Evolutionary conservation across 2,113 vertebrate species (phyloP).

Genomic region (Rhinichthys klamathensis): DNA sequence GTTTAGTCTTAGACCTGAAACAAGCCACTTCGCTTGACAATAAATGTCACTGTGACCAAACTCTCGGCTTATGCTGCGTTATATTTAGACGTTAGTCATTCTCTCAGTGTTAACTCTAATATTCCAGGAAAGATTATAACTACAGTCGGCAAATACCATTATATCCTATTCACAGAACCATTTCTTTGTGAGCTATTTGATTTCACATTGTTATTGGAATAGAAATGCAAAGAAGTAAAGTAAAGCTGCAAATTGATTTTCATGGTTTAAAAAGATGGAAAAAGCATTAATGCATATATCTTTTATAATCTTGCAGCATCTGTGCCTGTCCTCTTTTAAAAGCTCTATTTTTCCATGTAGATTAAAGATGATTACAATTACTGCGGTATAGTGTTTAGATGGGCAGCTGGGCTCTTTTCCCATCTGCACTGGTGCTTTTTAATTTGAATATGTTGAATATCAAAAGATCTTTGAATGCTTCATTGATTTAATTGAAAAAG

Average conservation of each 20-base stretch:
- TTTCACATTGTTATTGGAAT: slow-evolving; percentile 18
- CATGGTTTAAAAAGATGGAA: slow-evolving; percentile 44
- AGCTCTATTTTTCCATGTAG: slow-evolving; percentile 42
- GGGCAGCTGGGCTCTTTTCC: not conserved
- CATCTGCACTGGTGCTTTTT: not conserved
- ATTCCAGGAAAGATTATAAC: too few relatives aligned
- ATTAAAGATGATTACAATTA: slow-evolving; percentile 52
- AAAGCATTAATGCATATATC: slow-evolving; percentile 12
- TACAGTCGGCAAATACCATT: not conserved
- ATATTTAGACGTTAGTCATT: not conserved
- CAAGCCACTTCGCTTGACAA: not conserved
- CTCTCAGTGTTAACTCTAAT: not conserved
- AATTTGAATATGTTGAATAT: not conserved
- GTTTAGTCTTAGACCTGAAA: not conserved
- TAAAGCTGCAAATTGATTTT: slow-evolving; percentile 61
- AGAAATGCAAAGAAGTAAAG: slow-evolving; percentile 24
- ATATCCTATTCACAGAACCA: slow-evolving; percentile 25
- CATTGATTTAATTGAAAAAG: not conserved
- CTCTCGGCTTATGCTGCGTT: not conserved
- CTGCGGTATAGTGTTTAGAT: not conserved
- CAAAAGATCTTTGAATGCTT: not conserved
- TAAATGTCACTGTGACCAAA: slow-evolving; percentile 5
- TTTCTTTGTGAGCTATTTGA: slow-evolving; percentile 1
- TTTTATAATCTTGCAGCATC: slow-evolving; percentile 65
- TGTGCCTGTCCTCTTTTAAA: slow-evolving; percentile 43